Evolutionary conservation across 2,888 invertebrate species (phyloP).

Genomic region (Ochropacha duplaris): DNA sequence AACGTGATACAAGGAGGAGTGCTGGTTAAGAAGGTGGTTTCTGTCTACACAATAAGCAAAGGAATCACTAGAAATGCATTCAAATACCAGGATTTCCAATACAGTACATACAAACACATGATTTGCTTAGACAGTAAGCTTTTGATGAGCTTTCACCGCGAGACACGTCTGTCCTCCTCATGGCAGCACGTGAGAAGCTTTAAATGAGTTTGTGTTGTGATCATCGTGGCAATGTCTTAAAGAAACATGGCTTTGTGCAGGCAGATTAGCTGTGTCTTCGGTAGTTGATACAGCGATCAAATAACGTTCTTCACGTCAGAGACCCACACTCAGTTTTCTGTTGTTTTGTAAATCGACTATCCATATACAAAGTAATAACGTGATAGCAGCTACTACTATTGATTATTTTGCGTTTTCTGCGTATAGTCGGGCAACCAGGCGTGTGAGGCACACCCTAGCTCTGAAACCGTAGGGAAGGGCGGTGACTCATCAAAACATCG

Average conservation of each 20-base stretch:
- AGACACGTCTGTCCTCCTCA: not conserved
- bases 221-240: not conserved
- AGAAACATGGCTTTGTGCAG: not conserved
- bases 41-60: too few species aligned
- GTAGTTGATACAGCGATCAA: not conserved
- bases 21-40: too few species aligned
- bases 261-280: not conserved
- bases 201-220: not conserved
- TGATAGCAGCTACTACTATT: not conserved
- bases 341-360: too few species aligned
- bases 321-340: not conserved
- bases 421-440: constrained; percentile 15
- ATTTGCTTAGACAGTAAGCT: not conserved
- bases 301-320: not conserved
- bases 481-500: constrained; percentile 50
- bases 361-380: too few species aligned
- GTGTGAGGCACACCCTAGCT: constrained; percentile 31
- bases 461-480: constrained; percentile 19
- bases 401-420: constrained; percentile 1
- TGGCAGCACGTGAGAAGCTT: not conserved
- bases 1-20: too few species aligned
- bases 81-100: not conserved
- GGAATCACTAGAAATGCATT: too few species aligned
- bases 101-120: not conserved
- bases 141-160: not conserved